These are phyloP conservation scores for Laspeyria flexula DNA, from an alignment of 2,888 invertebrate species.

Conservation along the genomic window DNA sequence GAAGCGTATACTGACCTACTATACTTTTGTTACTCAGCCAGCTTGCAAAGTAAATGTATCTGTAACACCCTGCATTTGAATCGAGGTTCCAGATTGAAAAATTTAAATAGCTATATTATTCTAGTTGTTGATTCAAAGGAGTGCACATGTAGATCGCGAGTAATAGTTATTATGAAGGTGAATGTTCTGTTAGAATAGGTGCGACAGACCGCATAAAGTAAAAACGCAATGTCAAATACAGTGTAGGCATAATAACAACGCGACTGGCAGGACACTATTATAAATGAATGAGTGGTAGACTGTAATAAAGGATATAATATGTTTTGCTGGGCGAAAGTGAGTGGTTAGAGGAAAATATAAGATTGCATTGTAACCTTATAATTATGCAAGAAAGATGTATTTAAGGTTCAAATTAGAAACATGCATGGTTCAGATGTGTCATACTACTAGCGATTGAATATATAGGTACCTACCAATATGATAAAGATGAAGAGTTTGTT, in stretches of 20 bases:
- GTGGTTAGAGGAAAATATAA: background rate
- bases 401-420: too few relatives aligned
- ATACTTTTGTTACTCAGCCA: conserved; percentile 44
- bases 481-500: too few relatives aligned
- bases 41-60: conserved; percentile 50
- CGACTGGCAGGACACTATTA: conserved; percentile 11
- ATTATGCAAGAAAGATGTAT: too few relatives aligned
- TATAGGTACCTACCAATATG: too few relatives aligned
- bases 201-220: background rate
- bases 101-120: conserved; percentile 11
- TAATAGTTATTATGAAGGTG: conserved; percentile 13
- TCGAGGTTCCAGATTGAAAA: conserved; percentile 28
- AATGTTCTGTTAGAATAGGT: conserved; percentile 17
- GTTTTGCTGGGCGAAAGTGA: conserved; percentile 21
- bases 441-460: too few relatives aligned
- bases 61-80: conserved; percentile 26
- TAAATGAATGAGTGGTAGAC: conserved; percentile 9
- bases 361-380: background rate
- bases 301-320: conserved; percentile 22
- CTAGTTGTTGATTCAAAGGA: conserved; percentile 13
- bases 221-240: too few relatives aligned
- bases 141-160: conserved; percentile 9
- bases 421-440: too few relatives aligned
- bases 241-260: background rate
- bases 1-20: conserved; percentile 73